These are phyloP conservation scores for Pseudomyrmex dendroicus DNA, from an alignment of 1,140 invertebrate species.

Conservation along the genomic window DNA sequence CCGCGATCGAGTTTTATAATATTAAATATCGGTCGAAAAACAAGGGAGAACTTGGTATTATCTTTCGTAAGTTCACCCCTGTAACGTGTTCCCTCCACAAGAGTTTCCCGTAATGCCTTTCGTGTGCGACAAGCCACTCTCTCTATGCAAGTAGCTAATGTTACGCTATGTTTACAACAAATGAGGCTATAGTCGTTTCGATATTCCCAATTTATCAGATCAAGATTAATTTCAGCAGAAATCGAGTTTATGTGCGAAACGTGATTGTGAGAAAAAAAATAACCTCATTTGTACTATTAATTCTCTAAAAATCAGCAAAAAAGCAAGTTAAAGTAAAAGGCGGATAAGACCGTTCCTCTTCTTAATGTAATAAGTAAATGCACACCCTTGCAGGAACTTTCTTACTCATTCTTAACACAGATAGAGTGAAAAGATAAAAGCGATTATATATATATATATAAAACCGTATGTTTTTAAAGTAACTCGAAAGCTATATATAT, in stretches of 20 bases:
- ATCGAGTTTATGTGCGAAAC: too few relatives aligned
- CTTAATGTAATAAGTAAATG: constrained; percentile 23
- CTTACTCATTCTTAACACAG: constrained; percentile 59
- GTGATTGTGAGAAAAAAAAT: not conserved
- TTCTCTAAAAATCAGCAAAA: constrained; percentile 52
- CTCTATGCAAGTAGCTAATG: constrained; percentile 66
- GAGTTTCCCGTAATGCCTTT: constrained; percentile 46
- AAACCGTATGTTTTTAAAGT: constrained; percentile 9
- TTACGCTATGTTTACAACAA: constrained; percentile 58
- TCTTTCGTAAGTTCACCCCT: constrained; percentile 35
- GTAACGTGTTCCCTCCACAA: constrained; percentile 45
- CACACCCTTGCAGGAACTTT: constrained; percentile 53
- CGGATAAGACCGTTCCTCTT: constrained; percentile 22
- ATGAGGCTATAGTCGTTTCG: constrained; percentile 49
- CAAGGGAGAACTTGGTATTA: constrained; percentile 30
- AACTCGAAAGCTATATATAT: constrained; percentile 28
- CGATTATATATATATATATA: constrained; percentile 45
- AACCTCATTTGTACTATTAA: constrained; percentile 60
- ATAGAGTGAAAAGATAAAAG: constrained; percentile 63
- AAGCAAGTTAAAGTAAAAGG: constrained; percentile 68
- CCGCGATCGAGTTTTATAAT: not conserved
- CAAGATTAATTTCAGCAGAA: too few relatives aligned
- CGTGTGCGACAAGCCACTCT: constrained; percentile 67
- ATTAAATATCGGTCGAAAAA: constrained; percentile 24
- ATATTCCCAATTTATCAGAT: constrained; percentile 1